Conservation (phyloP, 2,888 invertebrate species). For the Stegana nigrithorax region DNA sequence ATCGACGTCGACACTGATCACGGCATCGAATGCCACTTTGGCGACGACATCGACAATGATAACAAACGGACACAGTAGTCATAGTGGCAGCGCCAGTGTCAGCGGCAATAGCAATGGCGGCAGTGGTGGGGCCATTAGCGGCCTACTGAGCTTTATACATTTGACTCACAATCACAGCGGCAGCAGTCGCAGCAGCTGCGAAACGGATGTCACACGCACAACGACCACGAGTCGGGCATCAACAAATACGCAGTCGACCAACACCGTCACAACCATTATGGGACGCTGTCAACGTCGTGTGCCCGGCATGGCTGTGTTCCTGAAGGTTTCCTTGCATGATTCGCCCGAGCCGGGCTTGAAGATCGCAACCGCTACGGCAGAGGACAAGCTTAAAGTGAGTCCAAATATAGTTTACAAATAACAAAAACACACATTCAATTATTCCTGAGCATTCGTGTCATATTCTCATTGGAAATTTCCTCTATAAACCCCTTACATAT, state of each 20-base stretch:
- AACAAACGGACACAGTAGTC: slow-evolving; percentile 22
- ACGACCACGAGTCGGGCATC: slow-evolving; percentile 4
- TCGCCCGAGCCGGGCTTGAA: slow-evolving; percentile 74
- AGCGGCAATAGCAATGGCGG: neutral
- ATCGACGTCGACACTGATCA: slow-evolving; percentile 62
- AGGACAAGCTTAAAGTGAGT: slow-evolving; percentile 74
- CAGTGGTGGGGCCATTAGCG: too few relatives aligned
- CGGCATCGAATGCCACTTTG: slow-evolving; percentile 38
- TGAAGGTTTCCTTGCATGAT: slow-evolving; percentile 56
- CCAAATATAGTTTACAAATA: neutral
- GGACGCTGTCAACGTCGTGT: neutral
- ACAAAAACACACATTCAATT: neutral
- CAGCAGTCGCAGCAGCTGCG: neutral
- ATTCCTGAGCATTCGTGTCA: neutral
- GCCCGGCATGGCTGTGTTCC: slow-evolving; percentile 46
- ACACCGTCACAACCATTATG: slow-evolving; percentile 11
- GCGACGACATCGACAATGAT: slow-evolving; percentile 36
- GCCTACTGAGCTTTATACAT: too few relatives aligned
- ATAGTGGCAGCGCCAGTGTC: too few relatives aligned
- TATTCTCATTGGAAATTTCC: too few relatives aligned
- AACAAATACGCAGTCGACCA: neutral
- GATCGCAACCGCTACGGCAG: slow-evolving; percentile 68
- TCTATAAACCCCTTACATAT: too few relatives aligned
- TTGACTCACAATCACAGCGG: slow-evolving; percentile 4
- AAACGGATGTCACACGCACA: slow-evolving; percentile 10